phyloP scores from a whole-genome alignment of 2,113 vertebrate genomes.

The Phoxinus phoxinus region DNA sequence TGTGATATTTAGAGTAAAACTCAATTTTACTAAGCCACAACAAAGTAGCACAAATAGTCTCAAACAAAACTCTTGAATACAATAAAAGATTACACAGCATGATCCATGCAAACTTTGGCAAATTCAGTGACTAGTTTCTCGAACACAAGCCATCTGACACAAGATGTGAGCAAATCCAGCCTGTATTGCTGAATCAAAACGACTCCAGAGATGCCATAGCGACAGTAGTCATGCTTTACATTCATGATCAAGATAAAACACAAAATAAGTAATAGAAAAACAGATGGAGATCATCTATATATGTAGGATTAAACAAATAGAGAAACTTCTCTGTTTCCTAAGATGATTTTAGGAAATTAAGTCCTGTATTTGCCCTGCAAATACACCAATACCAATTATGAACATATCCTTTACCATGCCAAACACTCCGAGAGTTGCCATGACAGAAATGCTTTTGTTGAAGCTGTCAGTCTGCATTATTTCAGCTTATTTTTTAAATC shows the following conservation, averaged over 20 bases:
- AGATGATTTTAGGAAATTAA: background rate
- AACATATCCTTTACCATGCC: too few species aligned
- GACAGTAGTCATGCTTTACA: constrained; percentile 15
- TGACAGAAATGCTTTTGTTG: too few species aligned
- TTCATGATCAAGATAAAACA: constrained; percentile 4
- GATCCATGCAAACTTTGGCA: background rate
- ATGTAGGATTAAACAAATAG: background rate
- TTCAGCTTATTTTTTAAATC: too few species aligned
- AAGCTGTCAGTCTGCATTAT: too few species aligned
- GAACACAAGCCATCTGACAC: constrained; percentile 24
- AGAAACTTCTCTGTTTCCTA: background rate
- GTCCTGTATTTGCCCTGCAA: too few species aligned
- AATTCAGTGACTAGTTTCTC: background rate
- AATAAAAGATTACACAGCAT: background rate
- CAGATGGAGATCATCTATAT: background rate
- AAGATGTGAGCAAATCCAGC: constrained; percentile 6
- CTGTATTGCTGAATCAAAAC: background rate
- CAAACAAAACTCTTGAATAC: background rate
- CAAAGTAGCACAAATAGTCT: background rate
- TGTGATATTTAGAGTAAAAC: background rate
- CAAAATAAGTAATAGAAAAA: constrained; percentile 1
- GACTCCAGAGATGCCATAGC: background rate
- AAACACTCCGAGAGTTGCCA: too few species aligned
- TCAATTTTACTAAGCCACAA: background rate
- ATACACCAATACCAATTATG: too few species aligned